Conservation (phyloP, 1,140 invertebrate genomes). For the Ctenoplectra terminalis region DNA sequence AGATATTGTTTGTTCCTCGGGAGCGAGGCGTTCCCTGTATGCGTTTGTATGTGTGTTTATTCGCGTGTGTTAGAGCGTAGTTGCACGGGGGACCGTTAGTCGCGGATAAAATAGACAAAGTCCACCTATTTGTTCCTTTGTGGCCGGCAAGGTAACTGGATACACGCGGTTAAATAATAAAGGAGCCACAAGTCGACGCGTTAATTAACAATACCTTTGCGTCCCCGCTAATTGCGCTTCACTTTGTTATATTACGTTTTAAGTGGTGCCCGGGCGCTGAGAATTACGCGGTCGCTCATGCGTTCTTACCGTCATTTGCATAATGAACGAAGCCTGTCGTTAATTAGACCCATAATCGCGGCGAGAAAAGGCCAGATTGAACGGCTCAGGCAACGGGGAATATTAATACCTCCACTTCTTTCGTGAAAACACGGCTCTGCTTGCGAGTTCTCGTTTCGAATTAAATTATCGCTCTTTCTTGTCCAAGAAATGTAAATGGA, state of each 20-base stretch:
- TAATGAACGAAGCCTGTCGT: constrained; percentile 77
- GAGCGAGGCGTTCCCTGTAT: neutral
- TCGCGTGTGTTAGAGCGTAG: neutral
- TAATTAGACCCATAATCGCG: constrained; percentile 75
- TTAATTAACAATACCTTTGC: constrained; percentile 71
- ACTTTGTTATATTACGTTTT: constrained; percentile 74
- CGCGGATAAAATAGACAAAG: constrained; percentile 64
- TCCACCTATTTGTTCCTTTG: constrained; percentile 67
- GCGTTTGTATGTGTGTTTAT: neutral
- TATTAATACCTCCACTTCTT: constrained; percentile 67
- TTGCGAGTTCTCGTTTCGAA: neutral
- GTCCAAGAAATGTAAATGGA: neutral
- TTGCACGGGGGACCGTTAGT: constrained; percentile 20
- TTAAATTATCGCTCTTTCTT: neutral
- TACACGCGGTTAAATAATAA: constrained; percentile 68
- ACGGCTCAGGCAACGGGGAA: constrained; percentile 63
- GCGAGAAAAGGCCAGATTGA: constrained; percentile 71
- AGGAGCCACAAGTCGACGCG: constrained; percentile 66
- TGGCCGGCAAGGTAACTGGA: constrained; percentile 64
- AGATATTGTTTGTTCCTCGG: constrained; percentile 54
- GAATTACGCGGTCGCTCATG: constrained; percentile 70
- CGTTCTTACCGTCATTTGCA: constrained; percentile 77
- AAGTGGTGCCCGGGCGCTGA: constrained; percentile 53
- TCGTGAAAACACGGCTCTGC: neutral
- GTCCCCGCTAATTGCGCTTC: constrained; percentile 70